These are phyloP conservation scores for Oceanodroma leucorhoa DNA, from an alignment of 2,797 vertebrate genomes.

Conservation along the genomic window DNA sequence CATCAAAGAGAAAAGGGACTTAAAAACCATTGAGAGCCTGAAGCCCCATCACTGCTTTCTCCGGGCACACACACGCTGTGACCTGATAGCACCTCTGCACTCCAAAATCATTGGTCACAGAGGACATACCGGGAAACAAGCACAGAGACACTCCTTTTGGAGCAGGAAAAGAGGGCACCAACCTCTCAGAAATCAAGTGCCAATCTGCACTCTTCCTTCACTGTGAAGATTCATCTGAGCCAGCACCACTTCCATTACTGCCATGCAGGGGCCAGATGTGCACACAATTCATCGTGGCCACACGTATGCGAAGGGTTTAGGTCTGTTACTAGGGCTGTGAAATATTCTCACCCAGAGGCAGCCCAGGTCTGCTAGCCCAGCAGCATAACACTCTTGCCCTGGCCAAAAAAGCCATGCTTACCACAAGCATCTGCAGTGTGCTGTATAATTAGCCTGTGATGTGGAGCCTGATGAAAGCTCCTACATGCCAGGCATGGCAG, in stretches of 20 bases:
- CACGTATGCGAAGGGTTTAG: not conserved
- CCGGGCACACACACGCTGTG: not conserved
- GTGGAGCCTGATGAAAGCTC: not conserved
- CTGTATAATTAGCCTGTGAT: not conserved
- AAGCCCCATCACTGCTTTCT: not conserved
- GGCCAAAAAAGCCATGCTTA: not conserved
- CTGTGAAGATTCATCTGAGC: not conserved
- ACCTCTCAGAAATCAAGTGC: not conserved
- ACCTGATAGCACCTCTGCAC: not conserved
- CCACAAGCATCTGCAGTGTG: not conserved
- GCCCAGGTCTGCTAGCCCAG: not conserved
- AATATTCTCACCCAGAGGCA: not conserved
- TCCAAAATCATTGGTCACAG: not conserved
- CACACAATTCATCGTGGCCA: not conserved
- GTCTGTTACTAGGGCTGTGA: not conserved
- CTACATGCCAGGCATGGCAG: not conserved
- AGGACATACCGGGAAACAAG: not conserved
- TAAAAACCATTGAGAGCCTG: not conserved
- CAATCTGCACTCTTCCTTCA: not conserved
- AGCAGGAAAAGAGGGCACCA: not conserved
- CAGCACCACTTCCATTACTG: not conserved
- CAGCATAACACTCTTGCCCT: accelerated
- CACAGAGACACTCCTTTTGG: not conserved
- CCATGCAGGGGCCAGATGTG: not conserved
- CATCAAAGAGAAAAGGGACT: not conserved